Evolutionary conservation across 2,113 vertebrate species (phyloP), one percentile per base, ranked within the genome.

Genomic region (Colistium nudipinnis): DNA sequence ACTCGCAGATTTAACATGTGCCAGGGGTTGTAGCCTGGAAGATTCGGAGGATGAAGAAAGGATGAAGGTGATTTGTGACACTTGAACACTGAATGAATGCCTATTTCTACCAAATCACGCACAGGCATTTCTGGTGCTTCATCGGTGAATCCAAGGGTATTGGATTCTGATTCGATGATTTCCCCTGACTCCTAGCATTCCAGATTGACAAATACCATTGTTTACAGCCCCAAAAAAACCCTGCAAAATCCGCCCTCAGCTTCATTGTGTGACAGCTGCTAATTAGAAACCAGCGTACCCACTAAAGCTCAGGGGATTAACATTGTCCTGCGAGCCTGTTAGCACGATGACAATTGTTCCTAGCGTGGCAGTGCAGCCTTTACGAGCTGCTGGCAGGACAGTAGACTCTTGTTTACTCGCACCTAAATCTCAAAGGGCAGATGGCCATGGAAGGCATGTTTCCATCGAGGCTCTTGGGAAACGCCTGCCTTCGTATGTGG

Each of bases 1-100:
- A 68, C 39, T 59, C 28, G 14, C 57, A 68, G 68, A 78, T 74
- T 72, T 38, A 52, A 57, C 38, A 44, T 57, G 56, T 70, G 57
- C 25, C 19, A 2, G n/a, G 44, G 39, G 44, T 28, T 79, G 64
- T 59, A 33, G n/a, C 19, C 35, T 41, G 8, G 10, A 22, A 59
- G 12, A 22, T 12, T 10, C 16, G 52, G 10, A 13, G 9, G 10
- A 17, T 5, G 51, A 59, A 51, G 36, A 59, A 24, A 17, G 7
- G 51, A 59, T 54, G 36, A 59, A 24, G 49, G 24, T 27, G 8
- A 27, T 6, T 22, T 6, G 13, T 10, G 48, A 56, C 24, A 20
- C 51, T 36, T 7, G 75, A 36, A 16, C 31, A 19, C 12, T n/a
- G n/a, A n/a, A n/a, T n/a, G n/a, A n/a, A n/a, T n/a, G n/a, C n/a